These are phyloP conservation scores for Rotaria sp. DNA, from an alignment of 2,888 invertebrate genomes.

Conservation along the genomic window DNA sequence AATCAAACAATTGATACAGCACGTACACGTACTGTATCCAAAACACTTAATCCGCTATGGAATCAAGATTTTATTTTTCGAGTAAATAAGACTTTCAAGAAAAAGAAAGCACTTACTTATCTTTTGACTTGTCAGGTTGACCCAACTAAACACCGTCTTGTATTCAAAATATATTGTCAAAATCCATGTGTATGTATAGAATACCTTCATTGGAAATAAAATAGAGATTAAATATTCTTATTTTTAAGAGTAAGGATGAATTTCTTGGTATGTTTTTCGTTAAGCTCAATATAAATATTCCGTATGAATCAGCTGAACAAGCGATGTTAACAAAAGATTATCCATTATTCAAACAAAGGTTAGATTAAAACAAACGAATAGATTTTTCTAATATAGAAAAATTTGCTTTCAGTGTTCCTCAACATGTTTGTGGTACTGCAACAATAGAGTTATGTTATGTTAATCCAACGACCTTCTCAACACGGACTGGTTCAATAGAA, in stretches of 20 bases:
- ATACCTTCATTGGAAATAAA: not conserved
- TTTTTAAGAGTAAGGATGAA: not conserved
- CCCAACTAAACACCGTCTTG: conserved; percentile 8
- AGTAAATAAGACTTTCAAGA: conserved; percentile 60
- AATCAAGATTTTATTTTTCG: conserved; percentile 29
- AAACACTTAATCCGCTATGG: conserved; percentile 10
- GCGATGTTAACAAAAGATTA: not conserved
- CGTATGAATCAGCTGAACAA: not conserved
- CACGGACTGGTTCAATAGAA: not conserved
- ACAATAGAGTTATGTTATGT: not conserved
- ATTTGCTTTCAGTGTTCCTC: not conserved
- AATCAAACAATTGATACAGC: conserved; percentile 58
- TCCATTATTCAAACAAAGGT: not conserved
- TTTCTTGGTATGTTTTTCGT: conserved; percentile 19
- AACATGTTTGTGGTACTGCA: not conserved
- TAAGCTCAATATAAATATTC: not conserved
- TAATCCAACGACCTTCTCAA: not conserved
- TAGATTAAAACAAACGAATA: too few relatives aligned
- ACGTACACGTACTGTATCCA: conserved; percentile 50
- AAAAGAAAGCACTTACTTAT: conserved; percentile 61
- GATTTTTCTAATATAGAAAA: too few relatives aligned
- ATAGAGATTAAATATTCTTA: not conserved
- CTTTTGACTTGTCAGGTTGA: not conserved
- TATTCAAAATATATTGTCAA: not conserved
- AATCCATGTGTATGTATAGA: not conserved